Evolutionary conservation across 2,888 invertebrate genomes (phyloP).

Genomic region (Mythimna pallens): DNA sequence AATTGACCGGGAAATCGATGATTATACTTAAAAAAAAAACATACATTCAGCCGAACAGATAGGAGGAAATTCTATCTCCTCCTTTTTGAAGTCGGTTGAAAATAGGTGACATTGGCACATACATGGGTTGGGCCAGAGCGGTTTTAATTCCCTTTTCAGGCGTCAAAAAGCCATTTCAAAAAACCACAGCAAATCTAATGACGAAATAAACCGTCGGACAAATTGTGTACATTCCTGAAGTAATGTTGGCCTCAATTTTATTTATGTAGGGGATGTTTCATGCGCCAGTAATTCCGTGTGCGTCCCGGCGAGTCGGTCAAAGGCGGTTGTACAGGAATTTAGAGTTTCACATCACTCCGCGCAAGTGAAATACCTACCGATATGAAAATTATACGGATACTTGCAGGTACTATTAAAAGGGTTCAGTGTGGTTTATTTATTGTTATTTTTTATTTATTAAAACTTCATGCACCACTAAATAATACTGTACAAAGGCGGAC

Average conservation of each 20-base stretch:
- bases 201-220: slow-evolving; percentile 13
- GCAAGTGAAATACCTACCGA: slow-evolving; percentile 11
- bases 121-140: not conserved
- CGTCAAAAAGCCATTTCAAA: not conserved
- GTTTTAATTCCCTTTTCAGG: not conserved
- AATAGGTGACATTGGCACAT: not conserved
- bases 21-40: too few species aligned
- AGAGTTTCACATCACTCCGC: slow-evolving; percentile 32
- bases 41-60: too few species aligned
- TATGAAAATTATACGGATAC: slow-evolving; percentile 11
- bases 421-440: too few species aligned
- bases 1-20: too few species aligned
- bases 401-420: not conserved
- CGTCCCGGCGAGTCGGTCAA: slow-evolving; percentile 35
- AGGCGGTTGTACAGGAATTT: slow-evolving; percentile 47
- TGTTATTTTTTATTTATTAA: too few species aligned
- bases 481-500: too few species aligned
- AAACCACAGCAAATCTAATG: slow-evolving; percentile 2
- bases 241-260: slow-evolving; percentile 45
- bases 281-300: slow-evolving; percentile 29
- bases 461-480: too few species aligned
- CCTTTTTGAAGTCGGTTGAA: too few species aligned
- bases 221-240: slow-evolving; percentile 29
- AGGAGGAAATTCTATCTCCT: too few species aligned
- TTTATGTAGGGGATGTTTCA: slow-evolving; percentile 39